A percentile compares a stretch with the other conserved stretches of the same genome.
Evolutionary conservation across 2,888 invertebrate genomes (phyloP).

Genomic region (Drosophila mimica): DNA sequence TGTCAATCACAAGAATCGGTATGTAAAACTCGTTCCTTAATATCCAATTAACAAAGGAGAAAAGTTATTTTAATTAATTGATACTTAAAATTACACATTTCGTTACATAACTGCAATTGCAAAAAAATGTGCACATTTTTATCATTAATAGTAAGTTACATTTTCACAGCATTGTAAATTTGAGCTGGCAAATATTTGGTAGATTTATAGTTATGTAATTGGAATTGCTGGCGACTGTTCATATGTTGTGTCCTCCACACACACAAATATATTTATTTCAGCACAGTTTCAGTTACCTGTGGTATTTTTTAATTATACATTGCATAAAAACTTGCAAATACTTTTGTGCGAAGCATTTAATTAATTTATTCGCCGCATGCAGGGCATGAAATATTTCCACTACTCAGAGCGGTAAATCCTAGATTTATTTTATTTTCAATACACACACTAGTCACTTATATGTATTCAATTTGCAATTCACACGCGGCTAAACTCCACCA

Average conservation of each 20-base stretch:
- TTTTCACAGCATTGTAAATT: not conserved
- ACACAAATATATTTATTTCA: conserved; percentile 26
- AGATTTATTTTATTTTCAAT: conserved; percentile 35
- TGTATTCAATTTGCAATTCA: conserved; percentile 32
- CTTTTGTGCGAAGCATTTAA: conserved; percentile 53
- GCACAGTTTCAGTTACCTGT: conserved; percentile 33
- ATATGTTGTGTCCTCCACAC: not conserved
- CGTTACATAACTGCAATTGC: not conserved
- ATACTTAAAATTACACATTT: not conserved
- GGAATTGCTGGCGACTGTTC: not conserved
- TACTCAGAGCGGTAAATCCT: conserved; percentile 40
- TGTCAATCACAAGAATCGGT: not conserved
- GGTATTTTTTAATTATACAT: conserved; percentile 52
- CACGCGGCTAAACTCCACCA: conserved; percentile 21
- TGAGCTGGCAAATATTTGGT: not conserved
- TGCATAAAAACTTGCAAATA: conserved; percentile 29
- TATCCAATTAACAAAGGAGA: not conserved
- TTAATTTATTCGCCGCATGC: conserved; percentile 59
- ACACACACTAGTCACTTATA: not conserved
- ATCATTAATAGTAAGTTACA: not conserved
- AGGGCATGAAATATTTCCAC: conserved; percentile 61
- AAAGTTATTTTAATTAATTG: not conserved
- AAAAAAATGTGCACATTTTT: not conserved
- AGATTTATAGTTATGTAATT: conserved; percentile 20
- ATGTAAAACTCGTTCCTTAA: too few species aligned